Evolutionary conservation across 1,140 invertebrate species (phyloP), one percentile per base, ranked within the genome.

Genomic region (Melipona quadrifasciata): DNA sequence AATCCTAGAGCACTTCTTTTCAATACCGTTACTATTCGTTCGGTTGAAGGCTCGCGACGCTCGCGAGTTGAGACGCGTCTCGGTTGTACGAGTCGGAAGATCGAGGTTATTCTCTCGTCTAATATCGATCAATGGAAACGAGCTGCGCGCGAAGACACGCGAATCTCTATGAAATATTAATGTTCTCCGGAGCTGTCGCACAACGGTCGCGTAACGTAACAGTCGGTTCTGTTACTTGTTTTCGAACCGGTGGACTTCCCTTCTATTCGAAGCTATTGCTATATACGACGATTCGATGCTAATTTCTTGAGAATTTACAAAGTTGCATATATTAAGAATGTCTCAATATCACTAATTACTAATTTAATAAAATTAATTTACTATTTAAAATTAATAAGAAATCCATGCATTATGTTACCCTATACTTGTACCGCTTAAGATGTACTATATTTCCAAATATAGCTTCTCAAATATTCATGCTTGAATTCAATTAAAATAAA

Each of bases 21-120:
- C 27, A 58, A 80, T 87, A 87, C 78, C 86, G 86, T 87, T 87
- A 87, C 39, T n/a, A n/a, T n/a, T 67, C 10, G 51, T 65, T 55
- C 71, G 72, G 57, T 80, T 85, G 70, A 19, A 58, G 61, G 12
- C 51, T 71, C 75, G 79, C 61, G 64, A 72, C 64, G 79, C 47
- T 83, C 65, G 71, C 65, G 71, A 87, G 34, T 64, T 70, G 55
- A 71, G 55, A 67, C n/a, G 80, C 75, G 70, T 78, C 82, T 83
- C 85, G 74, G 64, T 79, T 78, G 57, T 55, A 57, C 71, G 51
- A 76, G 61, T 53, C 83, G 51, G 75, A 81, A 85, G 58, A 85
- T 87, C 72, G 65, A 64, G 55, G 61, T 24, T 61, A 72, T 77
- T 87, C 61, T 68, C 84, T 70, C 67, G 64, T 85, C 71, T 74